These are phyloP conservation scores for Pterophyllum scalare DNA, from an alignment of 2,113 vertebrate genomes.

Conservation along the genomic window DNA sequence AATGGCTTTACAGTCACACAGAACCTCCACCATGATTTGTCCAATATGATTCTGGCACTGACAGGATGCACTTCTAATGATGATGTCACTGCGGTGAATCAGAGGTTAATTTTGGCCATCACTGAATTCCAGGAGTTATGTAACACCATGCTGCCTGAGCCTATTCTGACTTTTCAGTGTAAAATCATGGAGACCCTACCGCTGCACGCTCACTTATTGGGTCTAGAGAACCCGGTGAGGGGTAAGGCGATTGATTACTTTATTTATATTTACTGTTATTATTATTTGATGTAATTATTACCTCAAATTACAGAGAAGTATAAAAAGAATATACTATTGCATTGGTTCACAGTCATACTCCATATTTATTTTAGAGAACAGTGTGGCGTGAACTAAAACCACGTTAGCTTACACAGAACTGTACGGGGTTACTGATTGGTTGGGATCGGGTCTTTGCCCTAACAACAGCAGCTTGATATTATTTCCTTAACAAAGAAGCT, in stretches of 20 bases:
- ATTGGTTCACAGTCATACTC: not conserved
- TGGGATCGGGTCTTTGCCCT: not conserved
- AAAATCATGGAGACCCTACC: not conserved
- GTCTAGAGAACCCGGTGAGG: not conserved
- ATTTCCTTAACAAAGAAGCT: conserved; percentile 14
- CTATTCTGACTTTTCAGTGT: not conserved
- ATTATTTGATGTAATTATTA: not conserved
- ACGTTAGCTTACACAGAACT: no score
- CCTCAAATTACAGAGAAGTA: not conserved
- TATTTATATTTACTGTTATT: not conserved
- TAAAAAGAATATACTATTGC: not conserved
- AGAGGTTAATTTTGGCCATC: not conserved
- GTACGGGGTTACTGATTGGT: not conserved
- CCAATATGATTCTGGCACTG: not conserved
- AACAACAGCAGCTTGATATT: not conserved
- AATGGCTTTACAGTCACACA: not conserved
- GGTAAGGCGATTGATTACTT: not conserved
- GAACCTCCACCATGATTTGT: not conserved
- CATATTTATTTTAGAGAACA: not conserved
- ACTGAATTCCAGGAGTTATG: not conserved
- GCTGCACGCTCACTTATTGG: not conserved
- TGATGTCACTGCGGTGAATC: not conserved
- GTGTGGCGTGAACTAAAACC: not conserved
- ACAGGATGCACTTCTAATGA: not conserved
- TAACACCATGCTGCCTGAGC: not conserved